Evolutionary conservation across 1,140 invertebrate genomes (phyloP), one percentile per base, ranked within the genome.

Genomic region (Ceratina japonica): DNA sequence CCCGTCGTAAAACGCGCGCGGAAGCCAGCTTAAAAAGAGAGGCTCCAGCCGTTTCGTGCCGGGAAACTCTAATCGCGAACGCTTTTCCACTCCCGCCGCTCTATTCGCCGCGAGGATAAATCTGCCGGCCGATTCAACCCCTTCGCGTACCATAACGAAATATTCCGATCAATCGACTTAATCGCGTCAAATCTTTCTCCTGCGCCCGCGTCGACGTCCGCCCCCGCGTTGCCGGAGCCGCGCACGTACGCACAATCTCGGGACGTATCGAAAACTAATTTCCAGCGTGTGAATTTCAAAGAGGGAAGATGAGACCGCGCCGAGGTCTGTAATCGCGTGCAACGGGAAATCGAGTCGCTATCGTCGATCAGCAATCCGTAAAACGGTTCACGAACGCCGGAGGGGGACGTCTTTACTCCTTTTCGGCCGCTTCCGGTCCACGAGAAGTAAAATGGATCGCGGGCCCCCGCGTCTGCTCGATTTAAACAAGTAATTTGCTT

Each of bases 401-500:
- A 18, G 7, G 20, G 18, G 58, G 3, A 61, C n/a, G 31, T 5
- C 8, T 1, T 18, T 66, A 12, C 20, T 18, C 16, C 65, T 51
- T 24, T 24, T 51, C 65, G 71, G 16, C 12, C 31, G 27, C 5
- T 59, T 44, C n/a, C 68, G n/a, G n/a, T n/a, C 27, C 16, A 22
- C 13, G 37, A 37, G 61, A 61, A 72, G 56, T 49, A 64, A 70
- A 70, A 70, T 70, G 65, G 75, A 61, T 76, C 15, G 54, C 52
- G 56, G 7, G 27, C 24, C 31, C 65, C 37, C 51, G 56, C 56
- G 65, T 61, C 56, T 49, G 75, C 58, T 71, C 56, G 75, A 77
- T 77, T 77, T 62, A 62, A 77, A 77, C 49, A 70, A 77, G 66
- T 59, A 70, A 76, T 76, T 70, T 52, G 54, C 52, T 49, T 20